Conservation (phyloP, 1,140 invertebrate genomes). For the Monomorium pharaonis region DNA sequence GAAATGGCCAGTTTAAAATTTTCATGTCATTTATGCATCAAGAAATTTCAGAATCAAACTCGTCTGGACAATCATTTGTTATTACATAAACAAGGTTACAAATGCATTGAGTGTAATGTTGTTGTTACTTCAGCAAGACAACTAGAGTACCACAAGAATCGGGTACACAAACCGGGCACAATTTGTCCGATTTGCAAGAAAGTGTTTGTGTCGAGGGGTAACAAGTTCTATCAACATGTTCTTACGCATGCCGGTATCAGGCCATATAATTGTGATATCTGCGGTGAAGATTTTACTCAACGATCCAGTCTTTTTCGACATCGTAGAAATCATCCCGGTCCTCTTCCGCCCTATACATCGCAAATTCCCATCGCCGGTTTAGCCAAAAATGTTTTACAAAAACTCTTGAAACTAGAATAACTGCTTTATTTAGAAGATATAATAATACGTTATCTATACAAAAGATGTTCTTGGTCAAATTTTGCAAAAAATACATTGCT, state of each 20-base stretch:
- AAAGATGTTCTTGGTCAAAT: not conserved
- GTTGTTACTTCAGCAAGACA: constrained; percentile 80
- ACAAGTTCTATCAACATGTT: constrained; percentile 89
- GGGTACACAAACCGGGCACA: constrained; percentile 63
- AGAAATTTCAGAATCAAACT: constrained; percentile 81
- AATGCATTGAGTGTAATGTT: constrained; percentile 70
- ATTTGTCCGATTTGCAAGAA: constrained; percentile 76
- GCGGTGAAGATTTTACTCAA: constrained; percentile 81
- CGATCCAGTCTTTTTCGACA: constrained; percentile 74
- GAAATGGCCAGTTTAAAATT: constrained; percentile 61
- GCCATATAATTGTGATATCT: constrained; percentile 92
- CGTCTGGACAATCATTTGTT: constrained; percentile 83
- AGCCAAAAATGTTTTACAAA: constrained; percentile 64
- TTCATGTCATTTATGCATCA: constrained; percentile 83
- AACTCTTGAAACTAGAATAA: constrained; percentile 16
- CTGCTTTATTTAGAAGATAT: not conserved
- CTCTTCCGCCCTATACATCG: not conserved
- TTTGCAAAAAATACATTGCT: not conserved
- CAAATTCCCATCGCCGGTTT: constrained; percentile 65
- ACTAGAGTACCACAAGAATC: constrained; percentile 67
- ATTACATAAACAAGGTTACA: constrained; percentile 77
- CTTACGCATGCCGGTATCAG: constrained; percentile 92
- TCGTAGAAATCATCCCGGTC: constrained; percentile 69
- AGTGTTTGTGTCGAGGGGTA: constrained; percentile 87
- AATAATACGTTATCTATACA: not conserved